A percentile compares a stretch with the other conserved stretches of the same genome.
Evolutionary conservation across 2,113 vertebrate species (phyloP).

Genomic region (Phylloscopus trochilus): DNA sequence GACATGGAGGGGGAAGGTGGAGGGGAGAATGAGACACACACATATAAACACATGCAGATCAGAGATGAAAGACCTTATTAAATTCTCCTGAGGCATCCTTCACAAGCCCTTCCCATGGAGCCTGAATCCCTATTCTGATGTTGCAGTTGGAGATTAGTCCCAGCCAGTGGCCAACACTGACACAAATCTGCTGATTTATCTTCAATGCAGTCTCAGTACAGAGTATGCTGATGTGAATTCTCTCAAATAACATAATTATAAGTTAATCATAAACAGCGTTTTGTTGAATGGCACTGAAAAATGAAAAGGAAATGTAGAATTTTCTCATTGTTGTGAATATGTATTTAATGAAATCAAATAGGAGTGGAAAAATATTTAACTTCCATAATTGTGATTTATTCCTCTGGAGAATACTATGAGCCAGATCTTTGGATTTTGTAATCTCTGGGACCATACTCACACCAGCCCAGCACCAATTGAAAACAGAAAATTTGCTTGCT

Average conservation of each 20-base stretch:
- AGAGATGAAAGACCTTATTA: not conserved
- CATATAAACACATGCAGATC: not conserved
- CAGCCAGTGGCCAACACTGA: not conserved
- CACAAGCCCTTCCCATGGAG: not conserved
- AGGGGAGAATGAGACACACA: not conserved
- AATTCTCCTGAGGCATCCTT: not conserved
- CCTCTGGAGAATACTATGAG: not conserved
- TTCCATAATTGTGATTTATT: not conserved
- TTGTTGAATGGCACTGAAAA: not conserved
- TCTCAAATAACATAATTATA: not conserved
- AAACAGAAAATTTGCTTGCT: slow-evolving; percentile 26
- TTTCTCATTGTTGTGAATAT: not conserved
- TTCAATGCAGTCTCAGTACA: not conserved
- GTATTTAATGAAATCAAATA: not conserved
- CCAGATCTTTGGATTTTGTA: not conserved
- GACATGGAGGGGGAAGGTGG: not conserved
- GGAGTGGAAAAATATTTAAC: not conserved
- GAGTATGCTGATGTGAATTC: not conserved
- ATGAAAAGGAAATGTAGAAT: not conserved
- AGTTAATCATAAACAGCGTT: not conserved
- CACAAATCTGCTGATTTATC: not conserved
- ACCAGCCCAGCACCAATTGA: not conserved
- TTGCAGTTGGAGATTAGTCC: not conserved
- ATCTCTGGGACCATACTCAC: not conserved
- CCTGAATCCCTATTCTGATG: not conserved